Percentiles rank a stretch among this genome's conserved stretches.
These are phyloP conservation scores for Drosophila chauvacae DNA, from an alignment of 1,140 invertebrate species.

Conservation along the genomic window DNA sequence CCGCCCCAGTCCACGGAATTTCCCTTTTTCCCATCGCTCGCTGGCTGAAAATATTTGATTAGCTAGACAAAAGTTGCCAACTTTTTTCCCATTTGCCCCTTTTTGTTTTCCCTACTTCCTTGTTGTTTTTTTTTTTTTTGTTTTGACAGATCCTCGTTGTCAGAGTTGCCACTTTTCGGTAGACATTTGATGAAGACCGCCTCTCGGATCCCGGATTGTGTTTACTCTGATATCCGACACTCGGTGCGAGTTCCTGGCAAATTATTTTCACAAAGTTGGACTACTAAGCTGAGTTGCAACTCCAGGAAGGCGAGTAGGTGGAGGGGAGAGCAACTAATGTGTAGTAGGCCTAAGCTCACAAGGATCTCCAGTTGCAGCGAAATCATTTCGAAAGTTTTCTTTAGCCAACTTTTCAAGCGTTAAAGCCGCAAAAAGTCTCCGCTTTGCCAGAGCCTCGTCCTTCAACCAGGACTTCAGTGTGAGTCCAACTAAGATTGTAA, in stretches of 20 bases:
- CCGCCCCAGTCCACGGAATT: slow-evolving; percentile 1
- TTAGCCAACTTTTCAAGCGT: slow-evolving; percentile 62
- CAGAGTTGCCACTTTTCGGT: slow-evolving; percentile 51
- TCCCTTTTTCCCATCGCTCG: slow-evolving; percentile 16
- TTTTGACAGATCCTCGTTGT: slow-evolving; percentile 38
- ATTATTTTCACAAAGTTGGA: slow-evolving; percentile 47
- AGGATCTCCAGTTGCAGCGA: slow-evolving; percentile 36
- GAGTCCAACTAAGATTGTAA: slow-evolving; percentile 47
- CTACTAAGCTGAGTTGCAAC: slow-evolving; percentile 37
- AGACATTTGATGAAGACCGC: slow-evolving; percentile 51
- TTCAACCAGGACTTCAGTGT: slow-evolving; percentile 24
- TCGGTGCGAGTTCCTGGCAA: slow-evolving; percentile 38
- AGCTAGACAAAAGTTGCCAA: slow-evolving; percentile 70
- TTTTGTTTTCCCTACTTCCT: neutral
- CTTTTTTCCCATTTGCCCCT: slow-evolving; percentile 48
- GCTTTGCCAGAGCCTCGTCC: slow-evolving; percentile 20
- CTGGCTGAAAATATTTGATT: slow-evolving; percentile 78
- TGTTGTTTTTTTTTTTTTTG: too few relatives aligned
- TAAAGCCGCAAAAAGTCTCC: slow-evolving; percentile 60
- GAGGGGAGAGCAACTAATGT: slow-evolving; percentile 23
- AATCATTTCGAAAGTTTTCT: slow-evolving; percentile 61
- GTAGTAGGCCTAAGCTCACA: slow-evolving; percentile 24
- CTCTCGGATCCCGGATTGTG: slow-evolving; percentile 30
- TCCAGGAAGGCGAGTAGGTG: neutral
- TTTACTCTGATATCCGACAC: slow-evolving; percentile 45